Evolutionary conservation across 2,888 invertebrate genomes (phyloP).

Genomic region (Choreutis nemorana): DNA sequence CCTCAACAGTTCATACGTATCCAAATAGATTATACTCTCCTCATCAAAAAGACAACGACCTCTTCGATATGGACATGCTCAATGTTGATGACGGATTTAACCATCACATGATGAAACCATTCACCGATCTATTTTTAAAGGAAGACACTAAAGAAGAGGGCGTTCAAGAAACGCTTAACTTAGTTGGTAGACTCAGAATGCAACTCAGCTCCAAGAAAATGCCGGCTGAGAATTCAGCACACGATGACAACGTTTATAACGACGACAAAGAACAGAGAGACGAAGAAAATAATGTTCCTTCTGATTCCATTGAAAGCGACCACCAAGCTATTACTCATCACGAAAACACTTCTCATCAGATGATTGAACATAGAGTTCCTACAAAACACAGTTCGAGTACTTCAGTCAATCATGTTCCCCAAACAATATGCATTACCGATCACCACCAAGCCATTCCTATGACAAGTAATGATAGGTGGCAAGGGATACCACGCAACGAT

Average conservation of each 20-base stretch:
- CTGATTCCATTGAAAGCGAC: conserved; percentile 27
- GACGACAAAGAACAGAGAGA: conserved; percentile 28
- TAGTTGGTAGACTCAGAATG: conserved; percentile 84
- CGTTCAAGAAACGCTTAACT: conserved; percentile 81
- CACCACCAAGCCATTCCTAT: conserved; percentile 18
- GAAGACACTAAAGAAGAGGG: conserved; percentile 83
- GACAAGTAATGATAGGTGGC: conserved; percentile 38
- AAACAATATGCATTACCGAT: conserved; percentile 12
- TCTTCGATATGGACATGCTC: conserved; percentile 71
- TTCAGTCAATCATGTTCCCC: conserved; percentile 21
- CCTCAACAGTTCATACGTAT: conserved; percentile 41
- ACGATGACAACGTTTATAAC: conserved; percentile 29
- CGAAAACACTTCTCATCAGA: conserved; percentile 17
- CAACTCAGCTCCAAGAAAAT: conserved; percentile 74
- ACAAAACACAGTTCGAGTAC: conserved; percentile 19
- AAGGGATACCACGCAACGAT: conserved; percentile 22
- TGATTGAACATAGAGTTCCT: conserved; percentile 15
- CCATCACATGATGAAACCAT: conserved; percentile 71
- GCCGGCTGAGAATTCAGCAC: conserved; percentile 47
- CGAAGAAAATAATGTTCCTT: conserved; percentile 17
- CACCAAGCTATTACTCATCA: conserved; percentile 20
- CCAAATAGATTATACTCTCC: conserved; percentile 76
- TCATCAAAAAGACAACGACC: conserved; percentile 69
- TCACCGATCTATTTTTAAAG: conserved; percentile 73
- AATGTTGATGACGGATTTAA: conserved; percentile 73